Percentiles rank a stretch among this genome's conserved stretches.
Conservation (phyloP, 2,797 vertebrate species). For the Cygnus olor region DNA sequence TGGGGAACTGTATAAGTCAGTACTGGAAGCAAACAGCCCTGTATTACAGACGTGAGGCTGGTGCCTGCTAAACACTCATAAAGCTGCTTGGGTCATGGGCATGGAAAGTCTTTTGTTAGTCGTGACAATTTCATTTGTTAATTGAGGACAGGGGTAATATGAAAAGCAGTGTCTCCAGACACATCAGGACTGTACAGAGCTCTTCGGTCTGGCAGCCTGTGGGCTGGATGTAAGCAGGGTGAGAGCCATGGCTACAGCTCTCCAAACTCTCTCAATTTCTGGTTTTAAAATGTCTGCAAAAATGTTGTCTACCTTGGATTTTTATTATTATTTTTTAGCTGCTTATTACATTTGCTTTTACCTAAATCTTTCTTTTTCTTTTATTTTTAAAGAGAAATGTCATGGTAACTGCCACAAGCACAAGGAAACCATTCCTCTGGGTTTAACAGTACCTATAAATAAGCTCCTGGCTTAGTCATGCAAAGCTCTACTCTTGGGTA, state of each 20-base stretch:
- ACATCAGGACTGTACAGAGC: not conserved
- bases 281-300: not conserved
- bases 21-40: constrained; percentile 28
- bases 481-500: not conserved
- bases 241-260: not conserved
- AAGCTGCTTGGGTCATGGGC: not conserved
- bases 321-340: not conserved
- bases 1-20: not conserved
- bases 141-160: not conserved
- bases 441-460: not conserved
- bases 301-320: not conserved
- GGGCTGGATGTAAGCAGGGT: not conserved
- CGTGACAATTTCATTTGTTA: not conserved
- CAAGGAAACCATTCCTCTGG: not conserved
- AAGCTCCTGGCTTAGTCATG: not conserved
- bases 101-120: constrained; percentile 12
- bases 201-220: not conserved
- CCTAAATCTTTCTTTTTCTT: not conserved
- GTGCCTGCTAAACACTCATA: not conserved
- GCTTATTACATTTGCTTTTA: not conserved
- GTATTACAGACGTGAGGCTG: not conserved
- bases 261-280: not conserved
- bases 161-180: not conserved
- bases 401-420: not conserved
- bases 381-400: not conserved